A percentile compares a stretch with the other conserved stretches of the same genome.
phyloP scores from a whole-genome alignment of 2,888 invertebrate genomes.

The Tinea pellionella region DNA sequence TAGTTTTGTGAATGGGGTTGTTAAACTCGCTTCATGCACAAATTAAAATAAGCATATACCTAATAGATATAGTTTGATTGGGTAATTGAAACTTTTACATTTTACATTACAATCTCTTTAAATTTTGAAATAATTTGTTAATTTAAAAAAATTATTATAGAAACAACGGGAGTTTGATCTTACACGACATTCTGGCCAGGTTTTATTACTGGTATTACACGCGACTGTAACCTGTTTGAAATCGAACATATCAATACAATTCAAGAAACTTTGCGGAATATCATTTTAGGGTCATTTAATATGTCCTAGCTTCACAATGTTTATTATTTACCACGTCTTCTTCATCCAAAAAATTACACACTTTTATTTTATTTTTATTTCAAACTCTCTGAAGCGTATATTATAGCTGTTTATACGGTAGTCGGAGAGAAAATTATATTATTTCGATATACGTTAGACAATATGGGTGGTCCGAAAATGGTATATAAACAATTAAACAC shows the following conservation, averaged over 20 bases:
- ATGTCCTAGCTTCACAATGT: background rate
- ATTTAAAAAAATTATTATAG: background rate
- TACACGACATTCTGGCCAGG: conserved; percentile 1
- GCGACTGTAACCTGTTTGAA: background rate
- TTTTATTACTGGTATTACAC: conserved; percentile 4
- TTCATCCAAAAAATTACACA: no score
- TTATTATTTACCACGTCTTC: no score
- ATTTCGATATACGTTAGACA: no score
- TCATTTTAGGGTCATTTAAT: background rate
- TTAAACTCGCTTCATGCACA: background rate
- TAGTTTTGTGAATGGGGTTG: background rate
- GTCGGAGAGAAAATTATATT: background rate
- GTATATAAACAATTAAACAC: no score
- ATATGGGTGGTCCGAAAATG: no score
- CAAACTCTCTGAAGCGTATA: background rate
- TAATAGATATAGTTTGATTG: background rate
- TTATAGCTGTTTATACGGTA: background rate
- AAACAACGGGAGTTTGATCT: background rate
- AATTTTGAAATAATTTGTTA: background rate
- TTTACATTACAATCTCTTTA: background rate
- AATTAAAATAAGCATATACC: background rate
- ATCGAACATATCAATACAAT: background rate
- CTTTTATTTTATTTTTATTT: background rate
- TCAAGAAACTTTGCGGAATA: background rate
- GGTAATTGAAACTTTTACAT: background rate